A percentile compares a stretch with the other conserved stretches of the same genome.
These are phyloP conservation scores for Clivina fossor DNA, from an alignment of 2,888 invertebrate species.

Conservation along the genomic window DNA sequence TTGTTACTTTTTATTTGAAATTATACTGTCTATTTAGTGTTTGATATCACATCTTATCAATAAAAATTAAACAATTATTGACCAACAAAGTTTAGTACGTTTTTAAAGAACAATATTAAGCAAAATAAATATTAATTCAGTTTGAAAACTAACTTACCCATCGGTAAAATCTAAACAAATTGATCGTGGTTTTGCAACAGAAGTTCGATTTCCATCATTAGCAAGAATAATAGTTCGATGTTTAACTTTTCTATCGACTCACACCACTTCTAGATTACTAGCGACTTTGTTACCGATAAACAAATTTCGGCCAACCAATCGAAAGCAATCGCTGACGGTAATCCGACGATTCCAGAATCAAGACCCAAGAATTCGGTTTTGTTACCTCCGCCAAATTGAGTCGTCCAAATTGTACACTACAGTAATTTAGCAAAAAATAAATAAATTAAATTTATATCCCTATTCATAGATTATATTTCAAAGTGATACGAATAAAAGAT, in stretches of 20 bases:
- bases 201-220: conserved; percentile 83
- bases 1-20: too few species aligned
- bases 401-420: conserved; percentile 81
- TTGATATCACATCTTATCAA: too few species aligned
- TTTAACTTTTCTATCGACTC: conserved; percentile 81
- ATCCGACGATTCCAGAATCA: conserved; percentile 85
- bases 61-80: too few species aligned
- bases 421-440: too few species aligned
- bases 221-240: conserved; percentile 84
- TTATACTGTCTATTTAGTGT: too few species aligned
- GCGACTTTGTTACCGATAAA: conserved; percentile 89
- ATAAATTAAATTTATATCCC: conserved; percentile 23
- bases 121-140: conserved; percentile 20
- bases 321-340: conserved; percentile 88
- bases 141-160: conserved; percentile 64
- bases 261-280: conserved; percentile 87
- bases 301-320: conserved; percentile 95
- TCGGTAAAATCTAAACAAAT: conserved; percentile 90
- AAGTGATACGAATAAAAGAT: too few species aligned
- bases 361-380: conserved; percentile 78
- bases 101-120: too few species aligned
- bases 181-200: conserved; percentile 84
- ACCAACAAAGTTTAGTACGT: too few species aligned
- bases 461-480: too few species aligned
- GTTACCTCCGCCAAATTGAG: conserved; percentile 84